Evolutionary conservation across 2,888 invertebrate species (phyloP), one percentile per base, ranked within the genome.

Genomic region (Mechanitis mazaeus): DNA sequence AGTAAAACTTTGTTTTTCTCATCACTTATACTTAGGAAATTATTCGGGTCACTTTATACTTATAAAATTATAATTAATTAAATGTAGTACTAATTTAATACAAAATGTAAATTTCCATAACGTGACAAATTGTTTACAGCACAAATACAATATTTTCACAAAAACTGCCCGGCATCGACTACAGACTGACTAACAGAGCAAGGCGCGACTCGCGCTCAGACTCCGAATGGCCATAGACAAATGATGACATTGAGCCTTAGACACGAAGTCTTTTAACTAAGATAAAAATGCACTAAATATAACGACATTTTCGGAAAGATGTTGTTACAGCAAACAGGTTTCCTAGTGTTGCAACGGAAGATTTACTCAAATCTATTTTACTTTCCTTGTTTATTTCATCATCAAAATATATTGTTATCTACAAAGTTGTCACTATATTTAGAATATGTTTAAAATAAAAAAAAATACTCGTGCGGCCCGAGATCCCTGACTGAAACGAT

Each of bases 1-100:
- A 31, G 28, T 50, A 11, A 50, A 31, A 28, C 50, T 50, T 31
- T 31, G 50, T 50, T 31, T 50, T 50, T 50, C 28, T 31, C 50
- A 66, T 66, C 61, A 67, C 65, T 64, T 63, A 64, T 47, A 61
- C 63, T 64, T 63, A 69, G 54, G 54, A 62, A 58, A 56, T 38
- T 58, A 62, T 54, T 59, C 56, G 33, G 56, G 58, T 42, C 42
- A 54, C 54, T 62, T 55, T 63, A 31, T 31, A 50, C 50, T 50
- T 31, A 45, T 12, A 45, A 42, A 12, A 42, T 42, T 42, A 1
- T 5, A 45, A 45, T 9, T 20, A 45, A 28, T 31, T 56, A 55
- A 3, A 55, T n/a, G 55, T 20, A 20, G 20, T 20, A 20, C 20
- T 20, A 35, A 35, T 7, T 35, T 42, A 11, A 38, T n/a, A 42